Conservation (phyloP, 1,140 invertebrate genomes). For the Zaprionus nigranus region DNA sequence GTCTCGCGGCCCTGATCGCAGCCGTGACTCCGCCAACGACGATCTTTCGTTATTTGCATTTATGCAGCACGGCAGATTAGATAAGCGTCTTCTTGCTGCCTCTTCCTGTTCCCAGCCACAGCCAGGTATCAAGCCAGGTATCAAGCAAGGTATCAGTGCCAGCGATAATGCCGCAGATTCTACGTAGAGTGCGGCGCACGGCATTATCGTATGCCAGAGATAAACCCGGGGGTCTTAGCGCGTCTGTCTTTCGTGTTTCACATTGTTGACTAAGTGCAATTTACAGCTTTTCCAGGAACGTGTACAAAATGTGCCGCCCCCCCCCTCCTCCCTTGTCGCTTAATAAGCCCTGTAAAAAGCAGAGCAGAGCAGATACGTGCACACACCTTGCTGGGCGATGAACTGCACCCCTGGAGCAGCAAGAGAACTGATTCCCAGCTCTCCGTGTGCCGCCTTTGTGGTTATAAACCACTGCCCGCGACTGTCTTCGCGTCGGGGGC, state of each 20-base stretch:
- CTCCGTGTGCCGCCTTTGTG: slow-evolving; percentile 5
- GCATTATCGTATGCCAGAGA: slow-evolving; percentile 66
- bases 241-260: slow-evolving; percentile 64
- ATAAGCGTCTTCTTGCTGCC: slow-evolving; percentile 61
- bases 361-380: neutral
- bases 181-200: slow-evolving; percentile 42
- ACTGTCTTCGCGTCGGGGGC: slow-evolving; percentile 26
- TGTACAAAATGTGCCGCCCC: slow-evolving; percentile 65
- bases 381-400: slow-evolving; percentile 11
- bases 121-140: slow-evolving; percentile 51
- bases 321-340: slow-evolving; percentile 22
- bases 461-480: slow-evolving; percentile 17
- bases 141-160: slow-evolving; percentile 40
- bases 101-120: slow-evolving; percentile 77
- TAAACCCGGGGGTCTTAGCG: slow-evolving; percentile 69
- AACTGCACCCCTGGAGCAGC: slow-evolving; percentile 1
- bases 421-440: neutral
- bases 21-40: slow-evolving; percentile 28
- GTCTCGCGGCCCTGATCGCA: slow-evolving; percentile 23
- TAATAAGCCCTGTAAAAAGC: slow-evolving; percentile 64
- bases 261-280: slow-evolving; percentile 76
- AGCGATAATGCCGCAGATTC: slow-evolving; percentile 68
- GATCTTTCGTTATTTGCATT: slow-evolving; percentile 78
- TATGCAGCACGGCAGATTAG: slow-evolving; percentile 75
- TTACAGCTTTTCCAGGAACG: slow-evolving; percentile 77